Evolutionary conservation across 1,140 invertebrate species (phyloP), one percentile per base, ranked within the genome.

Genomic region (Melanaphis sacchari): DNA sequence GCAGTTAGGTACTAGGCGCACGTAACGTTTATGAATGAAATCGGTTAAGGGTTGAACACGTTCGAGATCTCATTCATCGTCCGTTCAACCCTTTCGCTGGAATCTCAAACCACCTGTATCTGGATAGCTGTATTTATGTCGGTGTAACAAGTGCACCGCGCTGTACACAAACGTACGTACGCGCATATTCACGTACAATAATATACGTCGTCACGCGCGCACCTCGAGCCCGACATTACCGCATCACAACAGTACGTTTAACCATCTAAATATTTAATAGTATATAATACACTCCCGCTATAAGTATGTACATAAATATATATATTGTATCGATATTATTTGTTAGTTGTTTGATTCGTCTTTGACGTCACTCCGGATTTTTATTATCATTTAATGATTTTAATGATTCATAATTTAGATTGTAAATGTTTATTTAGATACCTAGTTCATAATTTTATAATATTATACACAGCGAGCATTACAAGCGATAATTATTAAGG

Each of bases 11-110:
- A 66, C 31, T 11, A 66, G 24, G 9, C 41, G 7, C 26, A 6
- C 24, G 24, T 2, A 49, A 49, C 46, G 2, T 52, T 89, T 89
- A 49, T 89, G 87, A 89, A 89, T 89, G 87, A 89, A 52, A 89
- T 52, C 84, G 31, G 84, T 41, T 43, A 85, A 85, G 84, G 87
- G 87, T 49, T 89, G 31, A 18, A 52, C n/a, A 26, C 85, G n/a
- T n/a, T 1, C 43, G 85, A 15, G 22, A 7, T 15, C 31, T 49
- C 85, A 88, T 88, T 88, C 85, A 88, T 88, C 46, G 87, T 9
- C 46, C 46, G 87, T 89, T 89, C n/a, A 89, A 89, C 87, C 87
- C 87, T 89, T 89, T 89, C 84, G 41, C 46, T 46, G 87, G 31
- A 76, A 89, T 52, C n/a, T 88, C 18, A n/a, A 88, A 36, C 43